Conservation (phyloP, 2,113 vertebrate genomes). For the Equus przewalskii region DNA sequence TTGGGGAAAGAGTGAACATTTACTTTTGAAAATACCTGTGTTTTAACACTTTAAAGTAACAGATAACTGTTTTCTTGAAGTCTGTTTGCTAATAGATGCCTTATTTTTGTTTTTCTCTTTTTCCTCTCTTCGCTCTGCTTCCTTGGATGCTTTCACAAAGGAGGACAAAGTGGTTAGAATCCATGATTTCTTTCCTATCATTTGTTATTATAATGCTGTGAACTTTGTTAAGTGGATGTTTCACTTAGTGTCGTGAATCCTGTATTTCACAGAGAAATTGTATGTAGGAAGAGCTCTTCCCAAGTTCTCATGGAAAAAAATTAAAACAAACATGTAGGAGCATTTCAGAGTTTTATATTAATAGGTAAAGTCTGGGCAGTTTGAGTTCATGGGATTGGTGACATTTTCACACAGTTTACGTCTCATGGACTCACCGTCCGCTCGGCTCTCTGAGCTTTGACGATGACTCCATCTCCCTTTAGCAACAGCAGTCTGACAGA, state of each 20-base stretch:
- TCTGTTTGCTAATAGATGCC: constrained; percentile 84
- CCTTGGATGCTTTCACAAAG: constrained; percentile 98
- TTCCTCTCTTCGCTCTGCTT: constrained; percentile 92
- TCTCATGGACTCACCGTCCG: constrained; percentile 6
- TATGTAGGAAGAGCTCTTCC: constrained; percentile 23
- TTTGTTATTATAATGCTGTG: constrained; percentile 85
- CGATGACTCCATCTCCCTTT: constrained; percentile 38
- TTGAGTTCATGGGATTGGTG: constrained; percentile 2
- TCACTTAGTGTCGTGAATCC: constrained; percentile 62
- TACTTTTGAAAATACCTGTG: constrained; percentile 47
- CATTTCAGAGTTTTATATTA: constrained; percentile 63
- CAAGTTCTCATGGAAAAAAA: background rate
- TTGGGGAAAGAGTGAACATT: constrained; percentile 66
- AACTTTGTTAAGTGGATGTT: constrained; percentile 80
- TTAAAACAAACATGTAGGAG: constrained; percentile 18
- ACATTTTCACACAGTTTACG: constrained; percentile 22
- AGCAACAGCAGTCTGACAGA: background rate
- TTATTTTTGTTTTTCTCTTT: constrained; percentile 87
- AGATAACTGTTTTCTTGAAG: constrained; percentile 81
- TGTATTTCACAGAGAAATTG: constrained; percentile 64
- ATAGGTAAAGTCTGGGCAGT: background rate
- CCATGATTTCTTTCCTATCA: constrained; percentile 90
- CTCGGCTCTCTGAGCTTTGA: constrained; percentile 23
- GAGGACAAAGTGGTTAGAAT: constrained; percentile 99
- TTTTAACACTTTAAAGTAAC: constrained; percentile 74